Percentiles rank a stretch among this genome's conserved stretches.
phyloP scores from a whole-genome alignment of 2,888 invertebrate species.

The Bruchidius siliquastri region DNA sequence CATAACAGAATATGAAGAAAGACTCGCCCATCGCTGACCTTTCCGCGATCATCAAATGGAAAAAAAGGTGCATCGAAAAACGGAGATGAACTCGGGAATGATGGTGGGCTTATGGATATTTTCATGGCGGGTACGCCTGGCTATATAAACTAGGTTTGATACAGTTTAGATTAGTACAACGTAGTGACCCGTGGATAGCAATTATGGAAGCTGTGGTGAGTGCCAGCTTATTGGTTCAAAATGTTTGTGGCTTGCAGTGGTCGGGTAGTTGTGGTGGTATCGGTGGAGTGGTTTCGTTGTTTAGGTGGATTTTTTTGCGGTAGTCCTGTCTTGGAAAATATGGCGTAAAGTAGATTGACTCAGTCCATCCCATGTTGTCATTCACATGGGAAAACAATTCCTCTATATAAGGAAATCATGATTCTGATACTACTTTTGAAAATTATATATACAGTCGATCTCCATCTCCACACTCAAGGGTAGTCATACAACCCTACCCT shows the following conservation, averaged over 20 bases:
- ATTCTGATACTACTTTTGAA: too few relatives aligned
- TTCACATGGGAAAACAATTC: too few relatives aligned
- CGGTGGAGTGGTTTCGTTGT: background rate
- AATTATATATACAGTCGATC: too few relatives aligned
- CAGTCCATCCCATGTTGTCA: too few relatives aligned
- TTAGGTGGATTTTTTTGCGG: background rate
- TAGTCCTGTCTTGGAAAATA: too few relatives aligned
- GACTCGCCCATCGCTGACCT: background rate
- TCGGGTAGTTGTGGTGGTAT: background rate
- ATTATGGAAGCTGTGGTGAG: constrained; percentile 18
- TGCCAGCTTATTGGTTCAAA: background rate
- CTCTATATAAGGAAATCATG: too few relatives aligned
- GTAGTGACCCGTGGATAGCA: constrained; percentile 12
- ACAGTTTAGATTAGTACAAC: constrained; percentile 9
- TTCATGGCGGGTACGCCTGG: constrained; percentile 7
- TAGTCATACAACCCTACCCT: too few relatives aligned
- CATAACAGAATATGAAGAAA: background rate
- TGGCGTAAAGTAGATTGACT: too few relatives aligned
- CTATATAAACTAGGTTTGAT: constrained; percentile 19
- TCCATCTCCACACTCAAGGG: too few relatives aligned
- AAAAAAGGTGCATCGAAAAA: constrained; percentile 15
- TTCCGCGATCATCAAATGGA: background rate
- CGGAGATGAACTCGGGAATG: constrained; percentile 8
- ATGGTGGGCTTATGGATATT: constrained; percentile 12
- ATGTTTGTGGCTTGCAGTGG: background rate